Evolutionary conservation across 2,797 vertebrate genomes (phyloP).

Genomic region (Chiroxiphia lanceolata): DNA sequence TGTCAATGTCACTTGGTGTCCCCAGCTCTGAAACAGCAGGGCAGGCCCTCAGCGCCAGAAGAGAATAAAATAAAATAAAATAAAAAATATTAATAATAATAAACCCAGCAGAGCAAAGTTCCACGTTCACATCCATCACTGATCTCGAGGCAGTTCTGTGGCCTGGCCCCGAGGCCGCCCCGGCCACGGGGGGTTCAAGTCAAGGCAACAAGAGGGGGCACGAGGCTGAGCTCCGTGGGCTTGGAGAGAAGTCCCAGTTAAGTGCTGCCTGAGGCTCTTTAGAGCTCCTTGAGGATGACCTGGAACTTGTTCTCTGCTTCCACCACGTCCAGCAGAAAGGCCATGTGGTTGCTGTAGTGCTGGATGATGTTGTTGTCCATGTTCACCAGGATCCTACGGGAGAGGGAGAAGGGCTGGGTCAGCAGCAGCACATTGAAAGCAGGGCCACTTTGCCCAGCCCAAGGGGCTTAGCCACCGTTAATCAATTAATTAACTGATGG

Average conservation of each 20-base stretch:
- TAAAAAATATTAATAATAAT: conserved; percentile 18
- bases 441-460: background rate
- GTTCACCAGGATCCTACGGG: conserved; percentile 90
- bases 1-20: rapidly evolving
- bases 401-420: background rate
- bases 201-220: conserved; percentile 19
- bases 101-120: conserved; percentile 29
- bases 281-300: conserved; percentile 92
- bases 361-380: conserved; percentile 98
- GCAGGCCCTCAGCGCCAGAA: background rate
- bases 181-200: conserved; percentile 44
- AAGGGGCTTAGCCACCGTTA: background rate
- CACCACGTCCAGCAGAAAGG: conserved; percentile 91
- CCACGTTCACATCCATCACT: conserved; percentile 17
- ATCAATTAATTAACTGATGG: background rate
- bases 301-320: conserved; percentile 87
- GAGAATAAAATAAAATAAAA: conserved; percentile 44
- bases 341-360: conserved; percentile 96
- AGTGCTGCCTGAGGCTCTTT: conserved; percentile 20
- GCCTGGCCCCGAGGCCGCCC: background rate
- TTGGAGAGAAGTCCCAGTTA: background rate
- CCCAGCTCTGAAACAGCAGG: background rate
- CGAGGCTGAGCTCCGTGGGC: conserved; percentile 4
- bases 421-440: background rate
- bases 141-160: conserved; percentile 6